Percentiles rank a stretch among this genome's conserved stretches.
phyloP scores from a whole-genome alignment of 2,113 vertebrate genomes.

The Micronycteris hirsuta region DNA sequence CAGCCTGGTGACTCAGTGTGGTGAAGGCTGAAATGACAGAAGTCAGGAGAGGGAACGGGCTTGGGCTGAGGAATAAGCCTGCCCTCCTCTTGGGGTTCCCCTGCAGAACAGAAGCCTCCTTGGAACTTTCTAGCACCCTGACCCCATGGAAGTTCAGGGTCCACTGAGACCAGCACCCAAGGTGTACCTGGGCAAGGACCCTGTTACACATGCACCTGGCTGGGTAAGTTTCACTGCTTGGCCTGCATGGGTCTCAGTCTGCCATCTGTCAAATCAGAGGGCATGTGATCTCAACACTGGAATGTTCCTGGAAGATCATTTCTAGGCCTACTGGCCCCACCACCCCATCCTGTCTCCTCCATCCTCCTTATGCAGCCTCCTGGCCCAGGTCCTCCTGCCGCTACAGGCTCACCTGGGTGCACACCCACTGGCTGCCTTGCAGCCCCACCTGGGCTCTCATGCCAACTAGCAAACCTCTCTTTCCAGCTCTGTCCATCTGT shows the following conservation, averaged over 20 bases:
- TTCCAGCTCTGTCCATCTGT: fast-evolving
- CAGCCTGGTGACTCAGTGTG: neutral
- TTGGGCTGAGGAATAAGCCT: neutral
- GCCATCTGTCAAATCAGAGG: neutral
- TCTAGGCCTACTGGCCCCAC: neutral
- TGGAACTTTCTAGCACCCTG: neutral
- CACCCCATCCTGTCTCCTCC: neutral
- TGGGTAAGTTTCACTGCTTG: neutral
- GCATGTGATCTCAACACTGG: neutral
- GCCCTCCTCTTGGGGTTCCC: neutral
- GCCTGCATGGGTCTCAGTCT: neutral
- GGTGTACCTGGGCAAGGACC: neutral
- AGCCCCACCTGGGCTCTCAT: neutral
- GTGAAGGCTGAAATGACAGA: no score
- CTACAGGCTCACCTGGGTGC: neutral
- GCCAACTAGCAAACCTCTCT: neutral
- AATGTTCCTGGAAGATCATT: neutral
- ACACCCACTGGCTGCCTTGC: neutral
- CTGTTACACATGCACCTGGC: neutral
- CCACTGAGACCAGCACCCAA: neutral
- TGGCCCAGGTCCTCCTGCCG: neutral
- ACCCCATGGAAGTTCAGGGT: neutral
- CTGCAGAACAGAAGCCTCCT: neutral
- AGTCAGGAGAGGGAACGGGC: no score
- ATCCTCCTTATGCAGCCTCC: neutral